phyloP scores from a whole-genome alignment of 2,888 invertebrate genomes.

The Volucella bombylans region DNA sequence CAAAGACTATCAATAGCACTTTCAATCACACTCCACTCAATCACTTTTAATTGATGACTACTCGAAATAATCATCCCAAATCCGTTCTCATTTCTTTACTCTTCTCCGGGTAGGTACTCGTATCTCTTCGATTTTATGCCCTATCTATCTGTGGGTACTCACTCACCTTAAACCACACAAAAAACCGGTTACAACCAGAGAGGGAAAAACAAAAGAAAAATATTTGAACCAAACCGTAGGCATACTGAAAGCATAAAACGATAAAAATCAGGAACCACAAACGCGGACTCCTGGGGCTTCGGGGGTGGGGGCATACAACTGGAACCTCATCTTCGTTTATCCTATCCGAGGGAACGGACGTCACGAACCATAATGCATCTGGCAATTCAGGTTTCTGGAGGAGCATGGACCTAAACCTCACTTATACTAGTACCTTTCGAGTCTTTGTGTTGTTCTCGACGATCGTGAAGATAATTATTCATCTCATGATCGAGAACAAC shows the following conservation, averaged over 20 bases:
- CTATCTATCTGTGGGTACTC: slow-evolving; percentile 26
- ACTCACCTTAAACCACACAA: slow-evolving; percentile 29
- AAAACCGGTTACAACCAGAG: slow-evolving; percentile 22
- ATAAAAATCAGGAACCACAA: slow-evolving; percentile 27
- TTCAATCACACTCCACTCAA: neutral
- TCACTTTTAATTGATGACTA: slow-evolving; percentile 15
- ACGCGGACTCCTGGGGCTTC: neutral
- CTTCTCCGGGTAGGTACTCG: neutral
- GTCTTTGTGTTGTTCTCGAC: slow-evolving; percentile 4
- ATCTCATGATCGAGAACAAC: slow-evolving; percentile 17
- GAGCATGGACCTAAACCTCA: slow-evolving; percentile 12
- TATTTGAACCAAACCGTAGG: slow-evolving; percentile 24
- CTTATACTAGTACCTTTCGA: slow-evolving; percentile 4
- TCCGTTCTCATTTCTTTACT: slow-evolving; percentile 17
- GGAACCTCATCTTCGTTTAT: neutral
- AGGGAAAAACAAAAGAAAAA: slow-evolving; percentile 16
- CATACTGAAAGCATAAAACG: slow-evolving; percentile 29
- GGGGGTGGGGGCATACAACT: neutral
- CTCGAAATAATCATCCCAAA: neutral
- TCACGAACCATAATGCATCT: slow-evolving; percentile 31
- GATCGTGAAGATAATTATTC: slow-evolving; percentile 21
- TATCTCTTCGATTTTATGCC: slow-evolving; percentile 14
- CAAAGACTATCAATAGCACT: neutral
- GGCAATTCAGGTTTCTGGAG: slow-evolving; percentile 61
- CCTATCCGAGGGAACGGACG: neutral